phyloP scores from a whole-genome alignment of 2,113 vertebrate species.

The Neomonachus schauinslandi region DNA sequence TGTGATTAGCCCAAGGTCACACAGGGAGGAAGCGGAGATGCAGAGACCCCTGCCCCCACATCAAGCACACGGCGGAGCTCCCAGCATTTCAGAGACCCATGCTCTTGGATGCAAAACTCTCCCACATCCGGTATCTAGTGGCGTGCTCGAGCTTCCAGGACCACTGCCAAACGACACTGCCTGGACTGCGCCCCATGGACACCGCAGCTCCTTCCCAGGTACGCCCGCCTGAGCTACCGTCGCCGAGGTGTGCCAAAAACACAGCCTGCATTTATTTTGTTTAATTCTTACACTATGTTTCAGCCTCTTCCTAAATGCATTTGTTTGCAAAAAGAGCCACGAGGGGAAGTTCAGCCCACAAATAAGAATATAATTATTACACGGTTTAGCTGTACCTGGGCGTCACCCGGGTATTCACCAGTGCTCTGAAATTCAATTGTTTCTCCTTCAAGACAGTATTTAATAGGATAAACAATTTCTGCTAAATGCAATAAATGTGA shows the following conservation, averaged over 20 bases:
- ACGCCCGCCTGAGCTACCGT: fast-evolving
- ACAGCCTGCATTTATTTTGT: constrained; percentile 70
- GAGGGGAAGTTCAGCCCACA: constrained; percentile 71
- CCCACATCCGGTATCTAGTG: neutral
- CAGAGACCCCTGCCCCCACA: neutral
- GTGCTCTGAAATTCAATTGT: constrained; percentile 71
- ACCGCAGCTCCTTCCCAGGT: fast-evolving
- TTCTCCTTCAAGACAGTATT: constrained; percentile 78
- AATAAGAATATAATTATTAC: constrained; percentile 75
- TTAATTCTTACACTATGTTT: constrained; percentile 67
- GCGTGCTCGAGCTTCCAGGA: neutral
- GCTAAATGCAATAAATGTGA: constrained; percentile 78
- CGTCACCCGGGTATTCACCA: constrained; percentile 71
- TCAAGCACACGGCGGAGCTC: fast-evolving
- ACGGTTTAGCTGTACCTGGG: constrained; percentile 57
- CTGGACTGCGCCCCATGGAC: neutral
- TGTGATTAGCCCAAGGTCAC: constrained; percentile 47
- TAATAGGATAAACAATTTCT: constrained; percentile 81
- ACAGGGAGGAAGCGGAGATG: neutral
- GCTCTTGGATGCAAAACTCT: neutral
- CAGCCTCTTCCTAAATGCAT: constrained; percentile 51
- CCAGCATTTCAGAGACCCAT: neutral
- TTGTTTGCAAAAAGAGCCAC: constrained; percentile 69
- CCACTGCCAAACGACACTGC: neutral
- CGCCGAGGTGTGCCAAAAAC: constrained; percentile 50